Evolutionary conservation across 23 tunicate species (phyloP).

Genomic region (Ciona savignyi): DNA sequence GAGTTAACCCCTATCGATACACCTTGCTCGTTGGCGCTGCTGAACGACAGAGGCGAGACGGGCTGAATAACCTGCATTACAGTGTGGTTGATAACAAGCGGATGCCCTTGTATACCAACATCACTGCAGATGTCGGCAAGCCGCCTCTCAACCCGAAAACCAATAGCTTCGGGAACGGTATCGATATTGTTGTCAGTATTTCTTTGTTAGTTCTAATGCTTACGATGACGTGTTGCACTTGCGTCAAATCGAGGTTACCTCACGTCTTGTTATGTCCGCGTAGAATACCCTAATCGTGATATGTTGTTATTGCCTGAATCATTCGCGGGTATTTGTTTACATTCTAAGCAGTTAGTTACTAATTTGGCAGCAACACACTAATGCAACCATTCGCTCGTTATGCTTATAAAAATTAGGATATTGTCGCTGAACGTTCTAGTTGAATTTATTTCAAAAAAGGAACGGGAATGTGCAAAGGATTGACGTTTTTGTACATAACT

Average conservation of each 20-base stretch:
- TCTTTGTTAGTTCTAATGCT: constrained; percentile 35
- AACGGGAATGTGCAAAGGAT: too few species aligned
- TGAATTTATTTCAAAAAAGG: too few species aligned
- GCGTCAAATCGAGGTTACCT: constrained; percentile 45
- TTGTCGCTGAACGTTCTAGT: too few species aligned
- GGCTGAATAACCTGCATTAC: constrained; percentile 39
- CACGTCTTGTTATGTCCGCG: constrained; percentile 42
- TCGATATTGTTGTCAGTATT: constrained; percentile 46
- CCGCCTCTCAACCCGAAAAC: constrained; percentile 32
- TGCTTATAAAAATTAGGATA: too few species aligned
- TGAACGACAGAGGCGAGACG: constrained; percentile 49
- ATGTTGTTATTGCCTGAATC: too few species aligned
- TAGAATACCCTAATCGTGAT: constrained; percentile 25
- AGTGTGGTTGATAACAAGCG: constrained; percentile 7
- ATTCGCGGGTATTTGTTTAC: too few species aligned
- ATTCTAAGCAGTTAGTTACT: too few species aligned
- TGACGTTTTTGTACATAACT: too few species aligned
- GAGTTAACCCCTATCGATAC: constrained; percentile 64
- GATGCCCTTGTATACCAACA: constrained; percentile 49
- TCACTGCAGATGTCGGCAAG: constrained; percentile 60
- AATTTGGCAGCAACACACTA: too few species aligned
- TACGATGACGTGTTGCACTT: constrained; percentile 40
- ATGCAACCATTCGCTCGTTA: too few species aligned
- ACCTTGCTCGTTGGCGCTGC: constrained; percentile 59
- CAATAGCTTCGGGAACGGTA: constrained; percentile 40